Evolutionary conservation across 2,113 vertebrate genomes (phyloP).

Genomic region (Brachirus orientalis): DNA sequence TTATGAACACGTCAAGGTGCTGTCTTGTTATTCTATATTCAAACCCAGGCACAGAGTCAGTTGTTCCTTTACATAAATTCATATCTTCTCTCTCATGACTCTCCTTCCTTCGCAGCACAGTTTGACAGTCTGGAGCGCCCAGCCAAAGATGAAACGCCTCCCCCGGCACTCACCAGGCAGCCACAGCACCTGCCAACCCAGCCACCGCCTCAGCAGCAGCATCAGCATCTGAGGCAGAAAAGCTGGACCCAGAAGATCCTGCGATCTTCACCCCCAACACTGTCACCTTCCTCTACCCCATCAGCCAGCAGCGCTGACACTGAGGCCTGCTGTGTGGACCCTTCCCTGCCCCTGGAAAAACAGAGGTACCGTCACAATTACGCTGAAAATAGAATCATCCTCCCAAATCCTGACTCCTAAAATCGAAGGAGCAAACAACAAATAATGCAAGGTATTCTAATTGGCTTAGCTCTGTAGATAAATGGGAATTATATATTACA

Average conservation of each 20-base stretch:
- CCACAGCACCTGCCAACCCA: constrained; percentile 48
- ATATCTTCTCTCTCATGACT: constrained; percentile 17
- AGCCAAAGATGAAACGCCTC: constrained; percentile 77
- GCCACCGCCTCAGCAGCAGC: constrained; percentile 30
- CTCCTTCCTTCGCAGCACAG: constrained; percentile 80
- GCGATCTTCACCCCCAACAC: constrained; percentile 62
- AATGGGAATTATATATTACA: too few species aligned
- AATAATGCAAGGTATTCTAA: too few species aligned
- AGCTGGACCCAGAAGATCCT: constrained; percentile 89
- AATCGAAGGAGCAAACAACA: too few species aligned
- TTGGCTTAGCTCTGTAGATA: too few species aligned
- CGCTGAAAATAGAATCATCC: background rate
- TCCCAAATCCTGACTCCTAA: background rate
- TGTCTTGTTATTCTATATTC: constrained; percentile 39
- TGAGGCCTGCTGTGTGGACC: constrained; percentile 79
- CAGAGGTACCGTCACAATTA: constrained; percentile 78
- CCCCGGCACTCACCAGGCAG: constrained; percentile 60
- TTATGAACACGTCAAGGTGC: constrained; percentile 58
- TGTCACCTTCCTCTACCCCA: constrained; percentile 20
- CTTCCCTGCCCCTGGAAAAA: constrained; percentile 85
- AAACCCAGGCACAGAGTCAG: constrained; percentile 11
- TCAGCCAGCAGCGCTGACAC: constrained; percentile 57
- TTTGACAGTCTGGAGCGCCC: constrained; percentile 83
- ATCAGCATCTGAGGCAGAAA: constrained; percentile 85
- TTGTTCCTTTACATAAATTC: constrained; percentile 22